Base-by-base conservation (phyloP, 2,888 invertebrate genomes). In the Drosophila antonietae region DNA sequence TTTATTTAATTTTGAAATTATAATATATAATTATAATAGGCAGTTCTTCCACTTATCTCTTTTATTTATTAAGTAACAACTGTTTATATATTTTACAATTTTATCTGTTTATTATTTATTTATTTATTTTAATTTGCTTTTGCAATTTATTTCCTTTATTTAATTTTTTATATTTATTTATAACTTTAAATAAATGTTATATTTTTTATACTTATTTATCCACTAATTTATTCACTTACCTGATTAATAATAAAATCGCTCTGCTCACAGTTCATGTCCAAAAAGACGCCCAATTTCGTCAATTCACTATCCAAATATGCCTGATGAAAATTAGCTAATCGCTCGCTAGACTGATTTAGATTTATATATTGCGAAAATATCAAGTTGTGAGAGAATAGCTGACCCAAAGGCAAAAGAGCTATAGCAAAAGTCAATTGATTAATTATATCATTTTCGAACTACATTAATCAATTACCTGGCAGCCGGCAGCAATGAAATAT, bases 401-500 rank as follows among this genome's bases (percentile, higher is more conserved):
- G 20, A 0, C 67, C 62, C 49, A 86, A 33, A 0, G 80, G 78
- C 5, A 70, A 14, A 2, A 85, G 67, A 20, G 64, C 92, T 92
- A 7, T 35, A 12, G 14, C 12, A 39, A 12, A 41, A n/a, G 35
- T 0, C 33, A 33, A 33, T 1, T 33, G 0, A 28, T 28, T 28
- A 6, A 28, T 28, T 28, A 37, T 7, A 46, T 46, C 23, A 8
- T 31, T 55, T 55, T 18, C 49, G 4, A 37, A 1, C 0, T 14
- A 9, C 23, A 23, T 23, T 31, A 56, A 23, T 61, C 60, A n/a
- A 2, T 53, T 53, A 91, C 92, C 81, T 66, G 44, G 56, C 15
- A 55, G 8, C 4, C 73, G 59, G 91, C 91, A 92, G 51, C 92
- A 92, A 64, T 91, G 90, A 68, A 92, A 90, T 18, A 91, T 64